Conservation (phyloP, 2,113 vertebrate species). For the Microcebus murinus region DNA sequence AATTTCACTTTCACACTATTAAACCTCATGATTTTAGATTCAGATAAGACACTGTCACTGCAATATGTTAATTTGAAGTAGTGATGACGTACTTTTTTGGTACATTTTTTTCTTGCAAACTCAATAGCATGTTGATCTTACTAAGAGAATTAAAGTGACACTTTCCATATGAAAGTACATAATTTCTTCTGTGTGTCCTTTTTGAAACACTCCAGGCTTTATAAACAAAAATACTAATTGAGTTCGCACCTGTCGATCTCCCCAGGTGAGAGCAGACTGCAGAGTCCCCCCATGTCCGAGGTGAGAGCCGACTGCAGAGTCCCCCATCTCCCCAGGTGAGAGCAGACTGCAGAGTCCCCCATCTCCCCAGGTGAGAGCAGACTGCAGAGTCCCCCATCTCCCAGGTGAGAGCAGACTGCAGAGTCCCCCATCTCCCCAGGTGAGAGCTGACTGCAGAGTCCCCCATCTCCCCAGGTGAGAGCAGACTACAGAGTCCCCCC, state of each 20-base stretch:
- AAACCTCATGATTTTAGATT: background rate
- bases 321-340: no score
- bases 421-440: accelerated
- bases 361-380: no score
- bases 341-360: accelerated
- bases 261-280: no score
- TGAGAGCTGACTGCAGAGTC: accelerated
- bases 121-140: background rate
- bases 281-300: no score
- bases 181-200: background rate
- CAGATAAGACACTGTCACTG: accelerated
- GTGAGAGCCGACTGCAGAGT: accelerated
- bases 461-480: no score
- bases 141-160: background rate
- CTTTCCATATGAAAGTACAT: background rate
- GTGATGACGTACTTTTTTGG: background rate
- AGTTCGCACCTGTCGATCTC: accelerated
- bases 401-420: no score
- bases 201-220: background rate
- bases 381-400: accelerated
- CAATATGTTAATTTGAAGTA: background rate
- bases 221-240: accelerated
- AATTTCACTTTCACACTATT: background rate
- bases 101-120: background rate
- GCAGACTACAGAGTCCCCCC: no score